Evolutionary conservation across 1,140 invertebrate genomes (phyloP).

Genomic region (Ridgeia piscesae): DNA sequence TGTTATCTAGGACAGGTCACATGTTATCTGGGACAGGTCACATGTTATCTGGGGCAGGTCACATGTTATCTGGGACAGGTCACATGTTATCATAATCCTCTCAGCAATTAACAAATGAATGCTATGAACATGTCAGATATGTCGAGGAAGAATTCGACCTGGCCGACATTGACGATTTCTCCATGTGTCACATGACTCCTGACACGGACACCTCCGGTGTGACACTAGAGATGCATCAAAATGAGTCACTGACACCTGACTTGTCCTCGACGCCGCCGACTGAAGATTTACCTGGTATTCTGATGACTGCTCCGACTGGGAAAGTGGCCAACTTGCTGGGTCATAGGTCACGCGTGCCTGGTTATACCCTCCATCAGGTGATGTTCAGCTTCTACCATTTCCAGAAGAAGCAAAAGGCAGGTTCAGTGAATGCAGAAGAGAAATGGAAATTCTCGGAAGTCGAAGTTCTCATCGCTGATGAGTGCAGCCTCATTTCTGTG

Average conservation of each 20-base stretch:
- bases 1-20: too few relatives aligned
- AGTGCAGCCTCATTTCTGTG: constrained; percentile 50
- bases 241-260: background rate
- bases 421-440: background rate
- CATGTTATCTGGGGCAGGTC: too few relatives aligned
- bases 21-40: too few relatives aligned
- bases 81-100: too few relatives aligned
- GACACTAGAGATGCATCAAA: background rate
- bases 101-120: too few relatives aligned
- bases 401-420: background rate
- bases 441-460: constrained; percentile 40
- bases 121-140: constrained; percentile 1
- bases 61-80: too few relatives aligned
- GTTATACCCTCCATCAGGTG: constrained; percentile 49
- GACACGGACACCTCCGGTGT: background rate
- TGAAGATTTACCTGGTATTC: background rate
- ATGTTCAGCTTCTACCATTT: constrained; percentile 41
- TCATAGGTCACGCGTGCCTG: constrained; percentile 37
- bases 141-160: background rate
- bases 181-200: background rate
- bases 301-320: constrained; percentile 49
- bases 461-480: constrained; percentile 48
- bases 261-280: background rate
- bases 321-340: constrained; percentile 52
- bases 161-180: background rate